A percentile compares a stretch with the other conserved stretches of the same genome.
These are phyloP conservation scores for Donacobius atricapilla DNA, from an alignment of 2,113 vertebrate genomes.

Conservation along the genomic window DNA sequence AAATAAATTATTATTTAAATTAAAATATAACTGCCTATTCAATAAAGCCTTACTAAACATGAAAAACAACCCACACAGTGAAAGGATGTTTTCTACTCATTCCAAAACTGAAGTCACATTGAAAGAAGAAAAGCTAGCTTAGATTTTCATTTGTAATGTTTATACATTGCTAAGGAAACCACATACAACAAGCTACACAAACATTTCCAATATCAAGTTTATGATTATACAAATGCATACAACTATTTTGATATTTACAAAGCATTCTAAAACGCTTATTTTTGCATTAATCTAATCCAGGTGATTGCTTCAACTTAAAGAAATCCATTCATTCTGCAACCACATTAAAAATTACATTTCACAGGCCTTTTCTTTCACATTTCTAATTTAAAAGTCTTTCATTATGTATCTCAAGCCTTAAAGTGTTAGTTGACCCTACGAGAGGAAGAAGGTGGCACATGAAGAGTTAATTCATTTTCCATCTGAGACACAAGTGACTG, in stretches of 20 bases:
- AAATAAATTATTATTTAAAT: not conserved
- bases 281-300: not conserved
- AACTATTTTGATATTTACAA: not conserved
- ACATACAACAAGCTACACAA: not conserved
- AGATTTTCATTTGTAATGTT: conserved; percentile 7
- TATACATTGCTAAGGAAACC: conserved; percentile 32
- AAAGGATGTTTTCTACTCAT: not conserved
- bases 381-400: not conserved
- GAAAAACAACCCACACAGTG: not conserved
- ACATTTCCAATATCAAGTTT: not conserved
- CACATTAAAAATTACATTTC: not conserved
- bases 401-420: not conserved
- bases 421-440: not conserved
- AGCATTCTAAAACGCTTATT: not conserved
- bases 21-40: not conserved
- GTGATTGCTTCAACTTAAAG: not conserved
- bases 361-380: not conserved
- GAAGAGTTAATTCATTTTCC: conserved; percentile 21
- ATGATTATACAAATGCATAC: not conserved
- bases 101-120: not conserved
- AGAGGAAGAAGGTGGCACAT: not conserved
- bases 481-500: not conserved
- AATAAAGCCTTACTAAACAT: not conserved
- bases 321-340: not conserved
- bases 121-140: not conserved